phyloP scores from a whole-genome alignment of 2,797 vertebrate genomes.

The Crotalus adamanteus region DNA sequence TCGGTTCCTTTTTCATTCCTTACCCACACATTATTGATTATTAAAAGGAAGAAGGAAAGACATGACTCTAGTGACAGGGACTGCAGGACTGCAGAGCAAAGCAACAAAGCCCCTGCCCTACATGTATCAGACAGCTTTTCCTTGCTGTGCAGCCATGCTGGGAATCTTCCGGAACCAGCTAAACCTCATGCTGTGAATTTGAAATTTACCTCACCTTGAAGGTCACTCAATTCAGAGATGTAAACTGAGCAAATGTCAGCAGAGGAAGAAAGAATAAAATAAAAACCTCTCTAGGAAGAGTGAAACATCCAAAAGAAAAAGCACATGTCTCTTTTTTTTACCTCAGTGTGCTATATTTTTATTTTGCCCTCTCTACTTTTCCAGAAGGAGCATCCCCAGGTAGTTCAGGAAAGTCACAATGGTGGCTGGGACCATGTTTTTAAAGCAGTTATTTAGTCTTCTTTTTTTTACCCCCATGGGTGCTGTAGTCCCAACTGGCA shows the following conservation, averaged over 20 bases:
- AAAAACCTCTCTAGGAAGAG: not conserved
- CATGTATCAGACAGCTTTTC: not conserved
- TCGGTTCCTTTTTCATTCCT: not conserved
- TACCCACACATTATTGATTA: not conserved
- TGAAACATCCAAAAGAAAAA: not conserved
- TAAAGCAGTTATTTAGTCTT: not conserved
- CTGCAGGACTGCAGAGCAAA: not conserved
- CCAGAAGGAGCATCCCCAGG: not conserved
- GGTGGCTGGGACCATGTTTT: not conserved
- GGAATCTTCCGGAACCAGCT: not conserved
- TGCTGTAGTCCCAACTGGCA: not conserved
- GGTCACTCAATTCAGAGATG: not conserved
- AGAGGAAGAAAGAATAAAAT: not conserved
- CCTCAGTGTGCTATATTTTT: not conserved
- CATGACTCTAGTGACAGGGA: not conserved
- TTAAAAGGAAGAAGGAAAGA: not conserved
- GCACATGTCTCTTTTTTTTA: too few species aligned
- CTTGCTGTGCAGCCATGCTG: not conserved
- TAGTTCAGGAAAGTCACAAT: not conserved
- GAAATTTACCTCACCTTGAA: not conserved
- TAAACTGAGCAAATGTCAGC: conserved; percentile 1
- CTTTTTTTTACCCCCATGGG: not conserved
- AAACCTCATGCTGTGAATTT: not conserved
- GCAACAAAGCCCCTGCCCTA: not conserved
- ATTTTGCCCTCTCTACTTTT: not conserved